Base-by-base conservation (phyloP, 2,113 vertebrate species). In the Nerophis ophidion region DNA sequence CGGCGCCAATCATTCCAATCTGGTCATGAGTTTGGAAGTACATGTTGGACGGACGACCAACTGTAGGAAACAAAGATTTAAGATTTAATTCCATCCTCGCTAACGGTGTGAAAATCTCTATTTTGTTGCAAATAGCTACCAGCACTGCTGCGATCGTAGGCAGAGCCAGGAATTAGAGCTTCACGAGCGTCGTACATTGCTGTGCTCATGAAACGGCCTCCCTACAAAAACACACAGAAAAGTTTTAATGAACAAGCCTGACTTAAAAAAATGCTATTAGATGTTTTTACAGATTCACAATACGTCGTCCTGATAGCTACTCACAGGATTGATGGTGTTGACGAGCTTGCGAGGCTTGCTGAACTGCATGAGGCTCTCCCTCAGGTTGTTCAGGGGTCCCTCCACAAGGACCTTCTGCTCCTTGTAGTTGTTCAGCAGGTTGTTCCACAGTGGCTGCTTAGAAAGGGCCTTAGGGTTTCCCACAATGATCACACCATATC, bases 11-110 rank as follows among this genome's bases (percentile, higher is more conserved):
- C 96, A 99, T 96, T 63, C 97, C 96, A 0, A 99, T 96, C 90
- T 98, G 97, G 88, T 99, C 96, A 0, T 99, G 97, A 7, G 97
- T 99, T 68, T 99, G 97, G 87, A 99, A 98, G 85, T 99, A 99
- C 96, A 98, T 94, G 87, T 91, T 99, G 9, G 95, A 94, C 0
- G 95, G 95, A 38, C 95, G 97, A 1, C 94, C 95, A 86, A 86
- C 70, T 82, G 57, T 55, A 66, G 72, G 19, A 53, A 38, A 60
- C 48, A 6, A 48, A 9, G 5, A 57, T 1, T 6, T 34, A 46
- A 33, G 12, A 45, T 33, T 15, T 15, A 33, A 47, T 11, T 11
- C n/a, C 26, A 3, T 34, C 46, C 33, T 11, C 5, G 6, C 7
- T 9, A 44, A 7, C 7, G 36, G 34, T 58, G 35, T 40, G 33